Evolutionary conservation across 1,140 invertebrate genomes (phyloP).

Genomic region (Choristoneura fumiferana): DNA sequence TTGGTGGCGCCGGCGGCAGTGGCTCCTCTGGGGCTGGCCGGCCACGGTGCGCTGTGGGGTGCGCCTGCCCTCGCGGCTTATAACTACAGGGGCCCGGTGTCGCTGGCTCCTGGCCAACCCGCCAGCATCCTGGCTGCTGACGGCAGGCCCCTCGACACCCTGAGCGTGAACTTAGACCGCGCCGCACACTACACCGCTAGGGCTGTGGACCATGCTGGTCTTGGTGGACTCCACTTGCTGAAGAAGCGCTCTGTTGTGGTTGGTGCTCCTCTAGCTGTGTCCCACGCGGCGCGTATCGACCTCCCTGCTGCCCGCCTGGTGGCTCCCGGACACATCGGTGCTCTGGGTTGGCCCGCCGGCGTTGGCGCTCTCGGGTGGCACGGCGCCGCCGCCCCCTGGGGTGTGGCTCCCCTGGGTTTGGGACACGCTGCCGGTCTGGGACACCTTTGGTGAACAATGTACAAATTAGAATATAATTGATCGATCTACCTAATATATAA

Average conservation of each 20-base stretch:
- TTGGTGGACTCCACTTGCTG: slow-evolving; percentile 9
- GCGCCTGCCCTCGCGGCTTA: slow-evolving; percentile 40
- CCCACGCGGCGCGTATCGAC: slow-evolving; percentile 11
- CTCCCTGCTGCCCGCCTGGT: slow-evolving; percentile 9
- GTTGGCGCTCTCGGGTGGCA: not conserved
- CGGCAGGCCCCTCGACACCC: slow-evolving; percentile 60
- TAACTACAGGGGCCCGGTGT: slow-evolving; percentile 62
- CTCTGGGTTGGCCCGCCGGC: not conserved
- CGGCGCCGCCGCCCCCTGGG: not conserved
- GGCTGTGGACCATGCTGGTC: slow-evolving; percentile 28
- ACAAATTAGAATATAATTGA: slow-evolving; percentile 17
- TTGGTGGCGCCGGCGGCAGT: slow-evolving; percentile 27
- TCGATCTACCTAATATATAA: slow-evolving; percentile 17
- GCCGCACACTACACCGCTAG: slow-evolving; percentile 58
- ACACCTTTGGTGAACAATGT: slow-evolving; percentile 14
- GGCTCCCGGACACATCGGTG: not conserved
- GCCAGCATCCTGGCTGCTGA: slow-evolving; percentile 53
- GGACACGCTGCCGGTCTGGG: slow-evolving; percentile 8
- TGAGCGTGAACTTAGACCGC: slow-evolving; percentile 72
- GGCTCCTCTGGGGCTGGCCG: slow-evolving; percentile 31
- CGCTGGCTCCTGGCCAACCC: slow-evolving; percentile 62
- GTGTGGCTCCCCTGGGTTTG: not conserved
- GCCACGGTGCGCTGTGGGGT: slow-evolving; percentile 12
- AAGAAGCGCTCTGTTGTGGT: slow-evolving; percentile 17
- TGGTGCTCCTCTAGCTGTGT: not conserved